These are phyloP conservation scores for Acanthisitta chloris DNA, from an alignment of 2,113 vertebrate genomes.

Conservation along the genomic window DNA sequence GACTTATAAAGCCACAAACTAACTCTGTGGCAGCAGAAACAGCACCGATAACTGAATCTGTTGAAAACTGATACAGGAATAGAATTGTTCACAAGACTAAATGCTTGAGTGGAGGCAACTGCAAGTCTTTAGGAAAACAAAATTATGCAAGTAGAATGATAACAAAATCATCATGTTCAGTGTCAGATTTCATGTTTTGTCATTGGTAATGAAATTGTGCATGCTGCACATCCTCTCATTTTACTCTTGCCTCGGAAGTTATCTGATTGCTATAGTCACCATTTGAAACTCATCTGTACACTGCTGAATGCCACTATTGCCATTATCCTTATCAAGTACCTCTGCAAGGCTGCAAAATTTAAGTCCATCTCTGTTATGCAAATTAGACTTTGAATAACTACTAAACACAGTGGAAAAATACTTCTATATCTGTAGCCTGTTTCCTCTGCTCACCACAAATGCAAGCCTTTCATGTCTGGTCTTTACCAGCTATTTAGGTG, in stretches of 20 bases:
- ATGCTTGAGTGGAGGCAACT: neutral
- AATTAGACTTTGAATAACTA: neutral
- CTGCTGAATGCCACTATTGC: neutral
- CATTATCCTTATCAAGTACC: neutral
- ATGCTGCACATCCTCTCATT: fast-evolving
- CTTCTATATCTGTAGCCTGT: neutral
- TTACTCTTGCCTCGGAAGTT: neutral
- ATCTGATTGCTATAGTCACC: neutral
- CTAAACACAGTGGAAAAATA: neutral
- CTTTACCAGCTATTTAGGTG: neutral
- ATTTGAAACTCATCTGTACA: neutral
- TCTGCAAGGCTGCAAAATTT: neutral
- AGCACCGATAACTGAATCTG: neutral
- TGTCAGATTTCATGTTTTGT: neutral
- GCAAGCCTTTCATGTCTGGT: neutral
- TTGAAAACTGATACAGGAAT: neutral
- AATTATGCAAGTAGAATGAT: neutral
- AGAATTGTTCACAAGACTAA: neutral
- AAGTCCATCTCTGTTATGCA: neutral
- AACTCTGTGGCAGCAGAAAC: neutral
- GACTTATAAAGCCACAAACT: neutral
- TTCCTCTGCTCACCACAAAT: neutral
- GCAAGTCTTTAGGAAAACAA: neutral
- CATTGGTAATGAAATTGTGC: neutral
- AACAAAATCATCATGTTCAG: neutral